Base-by-base conservation (phyloP, 2,888 invertebrate genomes). In the Sycophila texana region DNA sequence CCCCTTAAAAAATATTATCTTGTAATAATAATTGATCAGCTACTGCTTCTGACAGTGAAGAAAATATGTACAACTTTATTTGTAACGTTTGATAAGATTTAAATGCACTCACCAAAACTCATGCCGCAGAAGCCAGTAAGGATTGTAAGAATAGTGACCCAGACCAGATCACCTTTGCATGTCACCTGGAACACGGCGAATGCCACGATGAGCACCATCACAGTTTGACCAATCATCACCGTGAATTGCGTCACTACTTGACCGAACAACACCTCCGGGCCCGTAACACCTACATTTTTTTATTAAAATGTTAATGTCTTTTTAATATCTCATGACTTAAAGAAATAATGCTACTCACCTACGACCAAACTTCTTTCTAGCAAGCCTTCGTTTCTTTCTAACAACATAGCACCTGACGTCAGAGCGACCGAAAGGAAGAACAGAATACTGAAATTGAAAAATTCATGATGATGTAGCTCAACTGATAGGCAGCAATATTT, bases 351-450 rank as follows among this genome's bases (percentile, higher is more conserved):
- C 3, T 20, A 58, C 74, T 74, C 67, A 81, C 81, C 81, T 47
- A 97, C 95, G 0, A 98, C 98, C 63, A 97, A 91, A 68, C 96
- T 96, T 83, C 98, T 92, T 89, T 98, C 98, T 85, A 98, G 90
- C 87, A 97, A 95, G 4, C 98, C 97, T 88, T 97, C 97, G 85
- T 97, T 97, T 72, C 96, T 92, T 87, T 97, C 97, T 83, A 97
- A 93, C 86, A 97, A 92, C 95, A 97, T 96, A 10, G 97, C 95
- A 4, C 97, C 95, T 0, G 98, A 96, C 0, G 98, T 98, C 73
- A 98, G 91, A 47, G 98, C 98, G 4, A 98, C 97, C 1, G 98
- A 96, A 90, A 98, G 92, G 92, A 98, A 98, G 92, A 97, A 98
- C 61, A 98, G 96, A 61, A 98, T 97, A 58, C 96, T 97, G 91